Conservation (phyloP, 2,113 vertebrate species). For the Coracopsis vasa region DNA sequence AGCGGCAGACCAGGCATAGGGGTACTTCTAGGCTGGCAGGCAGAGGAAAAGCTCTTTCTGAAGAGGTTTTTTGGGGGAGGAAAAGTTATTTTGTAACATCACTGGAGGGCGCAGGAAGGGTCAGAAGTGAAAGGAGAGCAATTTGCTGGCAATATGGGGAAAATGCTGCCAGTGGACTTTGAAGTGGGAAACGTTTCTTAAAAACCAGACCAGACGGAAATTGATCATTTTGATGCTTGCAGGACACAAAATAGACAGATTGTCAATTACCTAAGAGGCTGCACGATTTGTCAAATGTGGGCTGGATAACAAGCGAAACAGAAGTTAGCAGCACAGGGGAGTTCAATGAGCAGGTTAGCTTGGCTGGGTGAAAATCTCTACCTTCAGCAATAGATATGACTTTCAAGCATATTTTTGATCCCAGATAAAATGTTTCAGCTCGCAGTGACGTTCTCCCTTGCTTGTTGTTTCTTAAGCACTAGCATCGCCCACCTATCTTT, state of each 20-base stretch:
- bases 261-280: constrained; percentile 23
- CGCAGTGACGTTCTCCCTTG: background rate
- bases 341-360: background rate
- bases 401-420: background rate
- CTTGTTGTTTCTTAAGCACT: background rate
- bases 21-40: background rate
- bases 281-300: background rate
- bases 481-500: background rate
- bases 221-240: background rate
- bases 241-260: background rate
- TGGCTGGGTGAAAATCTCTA: background rate
- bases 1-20: background rate
- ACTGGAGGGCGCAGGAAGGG: background rate
- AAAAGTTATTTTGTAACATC: background rate
- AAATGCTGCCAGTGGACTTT: background rate
- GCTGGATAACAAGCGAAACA: background rate
- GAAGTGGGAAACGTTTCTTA: constrained; percentile 9
- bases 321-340: background rate
- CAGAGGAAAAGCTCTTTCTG: background rate
- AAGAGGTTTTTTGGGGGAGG: background rate
- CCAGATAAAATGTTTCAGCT: background rate
- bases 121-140: constrained; percentile 2
- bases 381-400: background rate
- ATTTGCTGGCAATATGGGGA: background rate
- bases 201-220: constrained; percentile 20